Percentiles rank a stretch among this genome's conserved stretches.
These are phyloP conservation scores for Indicator indicator DNA, from an alignment of 2,113 vertebrate genomes.

Conservation along the genomic window DNA sequence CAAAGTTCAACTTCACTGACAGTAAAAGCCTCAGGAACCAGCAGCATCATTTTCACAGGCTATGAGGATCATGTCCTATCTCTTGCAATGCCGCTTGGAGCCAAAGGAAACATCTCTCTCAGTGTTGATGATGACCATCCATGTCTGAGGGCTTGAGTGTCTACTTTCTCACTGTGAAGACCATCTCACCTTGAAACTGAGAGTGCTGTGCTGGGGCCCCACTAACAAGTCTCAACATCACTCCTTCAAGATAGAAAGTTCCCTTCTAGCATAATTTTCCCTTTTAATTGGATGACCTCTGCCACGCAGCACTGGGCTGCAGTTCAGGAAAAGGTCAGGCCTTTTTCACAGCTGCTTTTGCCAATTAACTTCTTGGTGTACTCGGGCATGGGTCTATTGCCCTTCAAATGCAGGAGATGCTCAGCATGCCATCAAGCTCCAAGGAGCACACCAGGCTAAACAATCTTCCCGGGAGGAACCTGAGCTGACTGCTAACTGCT, in stretches of 20 bases:
- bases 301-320: neutral
- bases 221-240: neutral
- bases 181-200: rapidly evolving
- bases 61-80: neutral
- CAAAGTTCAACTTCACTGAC: neutral
- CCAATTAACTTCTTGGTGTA: conserved; percentile 59
- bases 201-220: rapidly evolving
- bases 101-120: neutral
- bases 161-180: rapidly evolving
- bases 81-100: neutral
- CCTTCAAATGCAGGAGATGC: neutral
- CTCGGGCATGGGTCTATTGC: neutral
- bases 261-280: neutral
- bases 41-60: neutral
- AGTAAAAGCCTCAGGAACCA: neutral
- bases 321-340: conserved; percentile 45
- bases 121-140: neutral
- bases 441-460: neutral
- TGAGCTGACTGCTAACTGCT: conserved; percentile 43
- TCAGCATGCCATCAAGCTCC: neutral
- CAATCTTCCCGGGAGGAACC: neutral
- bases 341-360: conserved; percentile 2
- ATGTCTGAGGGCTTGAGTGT: rapidly evolving
- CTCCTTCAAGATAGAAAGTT: neutral
- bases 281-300: conserved; percentile 40